A percentile compares a stretch with the other conserved stretches of the same genome.
These are phyloP conservation scores for Leptoclinus maculatus DNA, from an alignment of 2,797 vertebrate species.

Conservation along the genomic window DNA sequence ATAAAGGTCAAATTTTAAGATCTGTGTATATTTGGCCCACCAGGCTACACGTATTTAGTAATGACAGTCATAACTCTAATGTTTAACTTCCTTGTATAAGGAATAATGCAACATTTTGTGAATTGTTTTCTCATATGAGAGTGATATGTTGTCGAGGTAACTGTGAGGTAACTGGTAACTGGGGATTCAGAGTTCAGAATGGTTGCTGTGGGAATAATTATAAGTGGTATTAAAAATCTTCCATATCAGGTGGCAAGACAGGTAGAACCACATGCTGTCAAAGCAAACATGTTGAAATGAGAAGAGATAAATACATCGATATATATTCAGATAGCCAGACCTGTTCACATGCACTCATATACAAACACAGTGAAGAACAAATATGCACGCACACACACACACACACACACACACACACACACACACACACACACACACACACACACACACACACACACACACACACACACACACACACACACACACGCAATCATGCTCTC, in stretches of 20 bases:
- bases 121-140: not conserved
- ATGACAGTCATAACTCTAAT: not conserved
- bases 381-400: not conserved
- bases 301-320: slow-evolving; percentile 3
- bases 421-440: slow-evolving; percentile 39
- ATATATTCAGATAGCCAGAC: slow-evolving; percentile 28
- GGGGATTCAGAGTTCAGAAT: slow-evolving; percentile 9
- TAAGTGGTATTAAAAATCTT: not conserved
- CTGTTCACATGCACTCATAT: slow-evolving; percentile 11
- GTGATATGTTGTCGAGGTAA: not conserved
- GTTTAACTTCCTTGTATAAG: not conserved
- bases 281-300: slow-evolving; percentile 6
- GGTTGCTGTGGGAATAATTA: slow-evolving; percentile 11
- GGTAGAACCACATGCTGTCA: slow-evolving; percentile 2
- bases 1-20: not conserved
- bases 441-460: not conserved
- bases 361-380: slow-evolving; percentile 32
- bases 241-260: not conserved
- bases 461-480: slow-evolving; percentile 1
- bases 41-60: not conserved
- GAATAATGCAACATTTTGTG: not conserved
- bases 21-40: not conserved
- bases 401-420: slow-evolving; percentile 1
- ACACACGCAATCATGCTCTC: slow-evolving; percentile 32
- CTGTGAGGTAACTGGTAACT: slow-evolving; percentile 4